These are phyloP conservation scores for Rapana venosa DNA, from an alignment of 2,888 invertebrate genomes.

Conservation along the genomic window DNA sequence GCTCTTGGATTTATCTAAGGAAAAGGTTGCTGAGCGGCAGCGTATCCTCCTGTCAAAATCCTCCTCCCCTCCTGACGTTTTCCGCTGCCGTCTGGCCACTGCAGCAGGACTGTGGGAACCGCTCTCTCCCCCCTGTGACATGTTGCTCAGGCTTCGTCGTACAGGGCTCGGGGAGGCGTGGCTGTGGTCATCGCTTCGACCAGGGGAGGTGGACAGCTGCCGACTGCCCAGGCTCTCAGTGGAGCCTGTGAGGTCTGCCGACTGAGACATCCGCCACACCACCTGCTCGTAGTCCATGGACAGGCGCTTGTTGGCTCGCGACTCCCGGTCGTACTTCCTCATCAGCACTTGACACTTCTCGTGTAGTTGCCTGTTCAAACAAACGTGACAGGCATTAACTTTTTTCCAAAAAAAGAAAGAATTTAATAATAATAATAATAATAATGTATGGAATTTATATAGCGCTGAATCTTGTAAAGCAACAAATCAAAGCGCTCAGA, in stretches of 20 bases:
- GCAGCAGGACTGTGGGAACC: neutral
- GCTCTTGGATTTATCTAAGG: slow-evolving; percentile 55
- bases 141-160: slow-evolving; percentile 31
- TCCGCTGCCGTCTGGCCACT: slow-evolving; percentile 31
- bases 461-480: no score
- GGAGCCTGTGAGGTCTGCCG: slow-evolving; percentile 60
- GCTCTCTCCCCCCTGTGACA: neutral
- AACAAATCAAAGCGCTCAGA: no score
- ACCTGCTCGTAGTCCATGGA: slow-evolving; percentile 92
- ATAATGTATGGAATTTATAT: no score
- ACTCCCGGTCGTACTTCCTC: slow-evolving; percentile 84
- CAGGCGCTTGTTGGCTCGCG: slow-evolving; percentile 87
- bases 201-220: slow-evolving; percentile 30
- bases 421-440: no score
- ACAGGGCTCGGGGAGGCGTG: slow-evolving; percentile 34
- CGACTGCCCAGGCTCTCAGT: slow-evolving; percentile 59
- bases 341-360: slow-evolving; percentile 86
- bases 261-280: slow-evolving; percentile 85
- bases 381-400: slow-evolving; percentile 8
- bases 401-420: neutral
- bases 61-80: slow-evolving; percentile 47
- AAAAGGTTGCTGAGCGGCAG: slow-evolving; percentile 67
- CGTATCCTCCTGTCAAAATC: slow-evolving; percentile 62
- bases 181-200: neutral
- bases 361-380: slow-evolving; percentile 82